Percentiles rank a stretch among this genome's conserved stretches.
These are phyloP conservation scores for Toxotes lorentzi DNA, from an alignment of 2,797 vertebrate species.

Conservation along the genomic window DNA sequence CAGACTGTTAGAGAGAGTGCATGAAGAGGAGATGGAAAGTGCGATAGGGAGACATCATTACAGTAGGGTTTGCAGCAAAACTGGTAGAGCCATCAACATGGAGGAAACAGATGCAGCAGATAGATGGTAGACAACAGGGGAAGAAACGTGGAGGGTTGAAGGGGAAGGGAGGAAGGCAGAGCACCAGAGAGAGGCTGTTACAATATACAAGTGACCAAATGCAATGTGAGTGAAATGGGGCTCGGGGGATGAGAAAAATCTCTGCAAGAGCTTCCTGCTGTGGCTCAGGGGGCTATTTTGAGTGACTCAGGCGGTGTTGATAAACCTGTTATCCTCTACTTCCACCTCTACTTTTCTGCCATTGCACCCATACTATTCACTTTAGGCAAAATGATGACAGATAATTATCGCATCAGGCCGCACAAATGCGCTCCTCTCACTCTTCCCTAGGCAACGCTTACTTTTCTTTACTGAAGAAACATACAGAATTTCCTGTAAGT, in stretches of 20 bases:
- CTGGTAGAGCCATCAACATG: slow-evolving; percentile 35
- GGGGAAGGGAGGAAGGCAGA: slow-evolving; percentile 14
- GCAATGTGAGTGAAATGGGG: slow-evolving; percentile 34
- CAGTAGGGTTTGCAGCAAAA: slow-evolving; percentile 40
- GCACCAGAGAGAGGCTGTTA: slow-evolving; percentile 35
- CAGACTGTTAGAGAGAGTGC: slow-evolving; percentile 30
- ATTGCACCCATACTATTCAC: slow-evolving; percentile 23
- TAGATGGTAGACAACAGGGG: slow-evolving; percentile 28
- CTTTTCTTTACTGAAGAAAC: slow-evolving; percentile 8
- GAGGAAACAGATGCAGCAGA: slow-evolving; percentile 35
- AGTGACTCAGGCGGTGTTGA: slow-evolving; percentile 44
- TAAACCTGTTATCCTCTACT: slow-evolving; percentile 50
- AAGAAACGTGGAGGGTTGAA: slow-evolving; percentile 17
- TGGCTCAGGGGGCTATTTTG: slow-evolving; percentile 33
- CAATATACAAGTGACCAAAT: slow-evolving; percentile 54
- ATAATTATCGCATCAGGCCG: slow-evolving; percentile 49
- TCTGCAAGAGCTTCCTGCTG: slow-evolving; percentile 42
- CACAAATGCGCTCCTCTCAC: slow-evolving; percentile 3
- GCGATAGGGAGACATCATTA: slow-evolving; percentile 53
- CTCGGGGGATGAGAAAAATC: slow-evolving; percentile 9
- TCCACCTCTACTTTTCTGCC: slow-evolving; percentile 24
- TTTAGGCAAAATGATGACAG: slow-evolving; percentile 46
- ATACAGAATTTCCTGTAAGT: neutral
- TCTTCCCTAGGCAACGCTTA: neutral
- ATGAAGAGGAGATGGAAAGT: slow-evolving; percentile 47